Conservation (phyloP, 2,113 vertebrate genomes). For the Forbesichthys papilliferus region DNA sequence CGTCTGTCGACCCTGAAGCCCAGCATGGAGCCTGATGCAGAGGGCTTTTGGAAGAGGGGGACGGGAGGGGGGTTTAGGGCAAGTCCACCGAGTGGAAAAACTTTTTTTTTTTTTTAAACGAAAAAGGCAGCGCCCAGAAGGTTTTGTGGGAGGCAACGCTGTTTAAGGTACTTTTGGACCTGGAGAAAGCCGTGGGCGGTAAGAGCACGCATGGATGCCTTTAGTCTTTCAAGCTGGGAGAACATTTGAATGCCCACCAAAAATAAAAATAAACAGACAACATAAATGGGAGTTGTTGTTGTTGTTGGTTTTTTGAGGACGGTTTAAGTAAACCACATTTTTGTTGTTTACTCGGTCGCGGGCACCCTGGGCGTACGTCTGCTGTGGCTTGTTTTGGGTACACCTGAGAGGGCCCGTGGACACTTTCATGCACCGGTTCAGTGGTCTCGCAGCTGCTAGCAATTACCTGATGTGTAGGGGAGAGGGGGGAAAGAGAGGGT, state of each 20-base stretch:
- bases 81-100: slow-evolving; percentile 3
- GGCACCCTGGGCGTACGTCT: slow-evolving; percentile 41
- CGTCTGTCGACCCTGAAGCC: not conserved
- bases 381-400: slow-evolving; percentile 45
- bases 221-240: slow-evolving; percentile 1
- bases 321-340: slow-evolving; percentile 49
- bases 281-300: not conserved
- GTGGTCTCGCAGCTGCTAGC: slow-evolving; percentile 60
- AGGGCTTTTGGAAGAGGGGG: not conserved
- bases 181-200: slow-evolving; percentile 41
- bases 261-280: slow-evolving; percentile 5
- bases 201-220: not conserved
- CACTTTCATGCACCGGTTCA: slow-evolving; percentile 39
- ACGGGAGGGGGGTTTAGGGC: not conserved
- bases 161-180: slow-evolving; percentile 8
- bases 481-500: slow-evolving; percentile 33
- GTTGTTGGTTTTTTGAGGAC: slow-evolving; percentile 33
- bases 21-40: not conserved
- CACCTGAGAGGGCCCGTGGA: slow-evolving; percentile 38
- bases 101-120: not conserved
- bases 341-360: slow-evolving; percentile 51
- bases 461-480: slow-evolving; percentile 62
- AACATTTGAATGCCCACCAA: slow-evolving; percentile 18
- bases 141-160: slow-evolving; percentile 19
- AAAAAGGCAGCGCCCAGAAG: too few species aligned